A percentile compares a stretch with the other conserved stretches of the same genome.
phyloP scores from a whole-genome alignment of 2,888 invertebrate species.

The Macaria notata region DNA sequence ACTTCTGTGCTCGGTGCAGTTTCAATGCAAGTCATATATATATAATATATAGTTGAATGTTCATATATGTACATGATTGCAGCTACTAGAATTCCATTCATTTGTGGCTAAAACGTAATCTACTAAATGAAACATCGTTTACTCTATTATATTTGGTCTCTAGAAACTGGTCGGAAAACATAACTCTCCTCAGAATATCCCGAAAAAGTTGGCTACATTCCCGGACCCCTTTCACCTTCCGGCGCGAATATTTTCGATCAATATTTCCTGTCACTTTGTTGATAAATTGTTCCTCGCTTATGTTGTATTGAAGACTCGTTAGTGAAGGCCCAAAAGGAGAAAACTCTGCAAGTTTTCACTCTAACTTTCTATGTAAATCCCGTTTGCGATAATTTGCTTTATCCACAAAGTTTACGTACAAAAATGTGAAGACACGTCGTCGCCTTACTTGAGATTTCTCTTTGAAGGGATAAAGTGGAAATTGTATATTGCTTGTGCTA shows the following conservation, averaged over 20 bases:
- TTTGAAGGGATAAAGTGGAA: constrained; percentile 7
- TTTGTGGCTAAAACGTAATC: too few species aligned
- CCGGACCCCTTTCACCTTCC: constrained; percentile 18
- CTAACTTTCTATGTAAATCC: constrained; percentile 26
- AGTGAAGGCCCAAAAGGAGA: constrained; percentile 24
- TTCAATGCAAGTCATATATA: not conserved
- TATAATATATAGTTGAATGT: too few species aligned
- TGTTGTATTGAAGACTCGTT: constrained; percentile 45
- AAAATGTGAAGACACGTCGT: constrained; percentile 15
- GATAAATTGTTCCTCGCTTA: constrained; percentile 45
- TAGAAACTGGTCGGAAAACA: constrained; percentile 4
- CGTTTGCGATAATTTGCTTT: constrained; percentile 26
- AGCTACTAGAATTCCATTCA: too few species aligned
- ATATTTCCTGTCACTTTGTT: constrained; percentile 35
- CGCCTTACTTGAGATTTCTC: constrained; percentile 8
- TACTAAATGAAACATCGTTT: too few species aligned
- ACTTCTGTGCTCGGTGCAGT: constrained; percentile 6
- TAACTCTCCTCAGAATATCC: constrained; percentile 21
- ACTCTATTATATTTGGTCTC: too few species aligned
- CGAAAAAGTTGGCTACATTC: constrained; percentile 21
- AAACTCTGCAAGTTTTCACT: constrained; percentile 32
- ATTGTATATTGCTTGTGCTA: not conserved
- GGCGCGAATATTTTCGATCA: constrained; percentile 15
- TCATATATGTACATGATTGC: too few species aligned
- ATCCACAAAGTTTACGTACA: constrained; percentile 20